Conservation (phyloP, 1,140 invertebrate genomes). For the Sitophilus oryzae region DNA sequence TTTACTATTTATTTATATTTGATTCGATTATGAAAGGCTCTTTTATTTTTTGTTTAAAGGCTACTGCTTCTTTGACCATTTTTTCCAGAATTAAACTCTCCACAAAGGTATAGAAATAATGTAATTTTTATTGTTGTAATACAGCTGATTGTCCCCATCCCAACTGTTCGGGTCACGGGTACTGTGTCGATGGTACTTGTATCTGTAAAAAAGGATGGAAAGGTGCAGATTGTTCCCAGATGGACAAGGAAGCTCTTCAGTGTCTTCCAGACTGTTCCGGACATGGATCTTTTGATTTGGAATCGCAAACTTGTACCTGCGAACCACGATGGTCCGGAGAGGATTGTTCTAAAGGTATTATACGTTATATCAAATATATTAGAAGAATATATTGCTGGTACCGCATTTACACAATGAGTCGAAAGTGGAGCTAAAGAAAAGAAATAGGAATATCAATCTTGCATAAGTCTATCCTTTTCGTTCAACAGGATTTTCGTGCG, state of each 20-base stretch:
- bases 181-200: conserved; percentile 92
- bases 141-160: conserved; percentile 90
- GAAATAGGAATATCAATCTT: too few relatives aligned
- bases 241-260: conserved; percentile 87
- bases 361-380: background rate
- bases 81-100: too few relatives aligned
- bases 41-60: too few relatives aligned
- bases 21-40: too few relatives aligned
- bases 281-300: conserved; percentile 91
- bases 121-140: conserved; percentile 19
- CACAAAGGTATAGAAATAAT: too few relatives aligned
- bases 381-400: too few relatives aligned
- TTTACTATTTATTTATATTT: background rate
- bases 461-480: too few relatives aligned
- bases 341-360: conserved; percentile 83
- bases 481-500: too few relatives aligned
- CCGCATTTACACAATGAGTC: too few relatives aligned
- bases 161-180: conserved; percentile 90
- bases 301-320: conserved; percentile 85
- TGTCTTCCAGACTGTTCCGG: conserved; percentile 91
- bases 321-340: conserved; percentile 88
- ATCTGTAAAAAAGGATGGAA: conserved; percentile 97
- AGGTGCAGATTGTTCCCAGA: conserved; percentile 83
- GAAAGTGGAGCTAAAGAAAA: too few relatives aligned
- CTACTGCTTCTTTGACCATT: too few relatives aligned